A percentile compares a stretch with the other conserved stretches of the same genome.
Evolutionary conservation across 1,140 invertebrate species (phyloP).

Genomic region (Centruroides sculpturatus): DNA sequence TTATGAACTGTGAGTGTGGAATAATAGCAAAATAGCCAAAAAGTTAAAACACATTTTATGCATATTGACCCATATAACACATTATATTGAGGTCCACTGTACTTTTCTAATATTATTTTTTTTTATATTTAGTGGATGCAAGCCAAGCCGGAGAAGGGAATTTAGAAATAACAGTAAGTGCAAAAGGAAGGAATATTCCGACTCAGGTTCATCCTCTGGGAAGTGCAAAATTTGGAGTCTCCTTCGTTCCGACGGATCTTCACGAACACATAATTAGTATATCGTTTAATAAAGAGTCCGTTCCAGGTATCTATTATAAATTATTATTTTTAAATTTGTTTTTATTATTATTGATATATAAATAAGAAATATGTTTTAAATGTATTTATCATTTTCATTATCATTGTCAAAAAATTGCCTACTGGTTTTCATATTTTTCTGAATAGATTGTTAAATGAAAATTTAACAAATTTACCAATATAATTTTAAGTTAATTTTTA

Average conservation of each 20-base stretch:
- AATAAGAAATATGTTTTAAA: not conserved
- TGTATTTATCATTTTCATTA: not conserved
- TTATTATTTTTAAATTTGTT: not conserved
- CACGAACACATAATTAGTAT: conserved; percentile 90
- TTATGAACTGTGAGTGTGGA: too few species aligned
- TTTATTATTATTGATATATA: not conserved
- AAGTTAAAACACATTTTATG: too few species aligned
- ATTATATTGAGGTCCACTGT: too few species aligned
- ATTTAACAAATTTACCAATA: too few species aligned
- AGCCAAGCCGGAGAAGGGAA: conserved; percentile 94
- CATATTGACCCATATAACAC: too few species aligned
- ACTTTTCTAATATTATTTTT: too few species aligned
- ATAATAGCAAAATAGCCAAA: too few species aligned
- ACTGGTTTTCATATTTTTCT: too few species aligned
- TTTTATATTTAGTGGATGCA: conserved; percentile 58
- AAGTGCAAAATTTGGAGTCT: conserved; percentile 71
- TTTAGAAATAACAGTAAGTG: conserved; percentile 90
- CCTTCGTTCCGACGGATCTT: conserved; percentile 83
- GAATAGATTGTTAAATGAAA: too few species aligned
- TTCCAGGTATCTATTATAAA: conserved; percentile 35
- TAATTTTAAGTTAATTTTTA: too few species aligned
- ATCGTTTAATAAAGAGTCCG: conserved; percentile 81
- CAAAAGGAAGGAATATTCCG: conserved; percentile 81
- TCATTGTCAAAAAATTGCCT: too few species aligned
- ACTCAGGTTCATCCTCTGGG: conserved; percentile 95